phyloP scores from a whole-genome alignment of 2,888 invertebrate species.

The Geophilus truncorum region DNA sequence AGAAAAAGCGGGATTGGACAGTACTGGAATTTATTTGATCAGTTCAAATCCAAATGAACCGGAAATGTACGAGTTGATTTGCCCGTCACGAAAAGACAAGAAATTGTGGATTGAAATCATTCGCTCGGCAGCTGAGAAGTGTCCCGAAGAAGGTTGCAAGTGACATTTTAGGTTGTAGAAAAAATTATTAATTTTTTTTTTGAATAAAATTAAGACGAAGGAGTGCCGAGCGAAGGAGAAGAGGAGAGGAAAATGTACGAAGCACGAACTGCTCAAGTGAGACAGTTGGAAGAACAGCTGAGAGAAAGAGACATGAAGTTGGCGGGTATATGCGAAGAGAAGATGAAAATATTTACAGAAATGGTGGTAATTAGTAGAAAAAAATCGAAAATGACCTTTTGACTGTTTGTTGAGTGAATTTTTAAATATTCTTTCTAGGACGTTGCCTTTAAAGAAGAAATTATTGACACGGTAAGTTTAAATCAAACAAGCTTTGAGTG shows the following conservation, averaged over 20 bases:
- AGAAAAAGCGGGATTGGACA: constrained; percentile 82
- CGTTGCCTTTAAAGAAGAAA: constrained; percentile 42
- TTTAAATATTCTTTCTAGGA: constrained; percentile 39
- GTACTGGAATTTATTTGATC: constrained; percentile 83
- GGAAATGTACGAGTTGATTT: constrained; percentile 92
- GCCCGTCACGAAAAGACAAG: constrained; percentile 80
- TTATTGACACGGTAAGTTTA: constrained; percentile 38
- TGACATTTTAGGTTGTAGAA: not conserved
- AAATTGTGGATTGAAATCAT: constrained; percentile 84
- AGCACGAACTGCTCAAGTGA: constrained; percentile 70
- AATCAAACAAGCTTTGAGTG: no score
- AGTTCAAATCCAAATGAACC: constrained; percentile 84
- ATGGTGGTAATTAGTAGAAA: constrained; percentile 68
- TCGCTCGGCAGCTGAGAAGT: constrained; percentile 73
- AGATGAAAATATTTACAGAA: constrained; percentile 62
- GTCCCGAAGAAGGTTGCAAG: constrained; percentile 60
- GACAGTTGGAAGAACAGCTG: constrained; percentile 73
- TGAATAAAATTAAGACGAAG: constrained; percentile 58
- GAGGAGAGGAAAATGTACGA: constrained; percentile 74
- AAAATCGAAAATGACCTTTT: no score
- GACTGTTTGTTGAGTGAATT: no score
- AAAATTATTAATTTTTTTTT: not conserved
- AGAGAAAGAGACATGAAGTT: constrained; percentile 83
- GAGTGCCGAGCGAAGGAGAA: constrained; percentile 62
- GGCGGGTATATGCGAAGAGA: constrained; percentile 78